Evolutionary conservation across 1,140 invertebrate species (phyloP).

Genomic region (Glossosoma conforme): DNA sequence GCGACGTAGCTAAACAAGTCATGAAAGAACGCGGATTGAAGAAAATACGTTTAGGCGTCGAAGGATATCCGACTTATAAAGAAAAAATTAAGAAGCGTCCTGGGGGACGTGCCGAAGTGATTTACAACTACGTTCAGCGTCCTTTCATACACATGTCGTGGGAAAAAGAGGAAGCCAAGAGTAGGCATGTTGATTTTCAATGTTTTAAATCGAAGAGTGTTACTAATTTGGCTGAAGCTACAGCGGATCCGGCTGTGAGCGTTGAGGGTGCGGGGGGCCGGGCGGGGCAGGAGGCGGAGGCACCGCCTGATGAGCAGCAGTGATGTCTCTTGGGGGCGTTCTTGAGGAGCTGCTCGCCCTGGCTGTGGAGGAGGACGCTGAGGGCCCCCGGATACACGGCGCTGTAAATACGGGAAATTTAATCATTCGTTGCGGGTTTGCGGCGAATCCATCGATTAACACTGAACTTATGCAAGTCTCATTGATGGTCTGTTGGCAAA

Average conservation of each 20-base stretch:
- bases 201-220: constrained; percentile 94
- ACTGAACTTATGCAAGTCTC: no score
- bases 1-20: constrained; percentile 96
- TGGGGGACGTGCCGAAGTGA: constrained; percentile 89
- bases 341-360: constrained; percentile 3
- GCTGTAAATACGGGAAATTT: constrained; percentile 6
- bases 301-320: constrained; percentile 20
- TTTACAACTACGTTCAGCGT: constrained; percentile 99
- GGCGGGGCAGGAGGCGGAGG: constrained; percentile 9
- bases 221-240: constrained; percentile 86
- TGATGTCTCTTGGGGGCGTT: constrained; percentile 18
- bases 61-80: constrained; percentile 99
- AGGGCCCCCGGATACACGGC: constrained; percentile 3
- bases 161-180: constrained; percentile 99
- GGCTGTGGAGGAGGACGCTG: neutral
- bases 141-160: constrained; percentile 99
- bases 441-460: no score
- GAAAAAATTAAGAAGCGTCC: constrained; percentile 92
- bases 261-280: constrained; percentile 28
- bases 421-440: no score
- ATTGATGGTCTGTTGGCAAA: no score
- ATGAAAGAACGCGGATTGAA: constrained; percentile 97
- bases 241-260: constrained; percentile 66
- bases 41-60: constrained; percentile 98
- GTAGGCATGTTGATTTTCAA: constrained; percentile 97